Conservation (phyloP, 2,113 vertebrate species). For the Esox niger region DNA sequence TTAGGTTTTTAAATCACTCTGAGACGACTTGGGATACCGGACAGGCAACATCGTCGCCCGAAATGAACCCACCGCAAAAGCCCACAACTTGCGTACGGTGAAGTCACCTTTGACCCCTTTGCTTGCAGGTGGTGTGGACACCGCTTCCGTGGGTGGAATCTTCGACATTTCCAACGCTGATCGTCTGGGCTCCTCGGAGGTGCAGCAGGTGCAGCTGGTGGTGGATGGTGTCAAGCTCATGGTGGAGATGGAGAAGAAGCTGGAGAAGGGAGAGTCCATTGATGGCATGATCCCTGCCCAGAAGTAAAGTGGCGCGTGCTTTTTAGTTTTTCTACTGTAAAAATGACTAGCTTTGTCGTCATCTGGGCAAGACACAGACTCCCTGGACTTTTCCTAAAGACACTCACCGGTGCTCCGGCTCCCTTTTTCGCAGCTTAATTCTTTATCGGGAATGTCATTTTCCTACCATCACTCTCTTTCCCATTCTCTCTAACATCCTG, state of each 20-base stretch:
- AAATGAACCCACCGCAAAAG: no score
- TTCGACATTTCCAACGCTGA: slow-evolving; percentile 97
- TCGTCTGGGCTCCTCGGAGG: slow-evolving; percentile 92
- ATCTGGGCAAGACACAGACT: slow-evolving; percentile 19
- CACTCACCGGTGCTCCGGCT: slow-evolving; percentile 50
- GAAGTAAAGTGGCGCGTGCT: slow-evolving; percentile 77
- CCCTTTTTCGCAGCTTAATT: slow-evolving; percentile 23
- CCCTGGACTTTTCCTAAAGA: slow-evolving; percentile 45
- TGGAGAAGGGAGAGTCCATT: slow-evolving; percentile 89
- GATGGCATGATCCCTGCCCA: slow-evolving; percentile 95
- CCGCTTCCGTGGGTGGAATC: slow-evolving; percentile 87
- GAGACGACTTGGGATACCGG: no score
- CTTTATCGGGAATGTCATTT: slow-evolving; percentile 24
- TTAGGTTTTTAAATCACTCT: background rate
- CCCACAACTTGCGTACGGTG: no score
- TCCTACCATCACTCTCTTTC: slow-evolving; percentile 29
- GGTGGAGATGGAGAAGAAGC: slow-evolving; percentile 97
- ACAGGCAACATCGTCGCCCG: no score
- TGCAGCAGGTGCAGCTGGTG: slow-evolving; percentile 92
- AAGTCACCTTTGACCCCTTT: background rate
- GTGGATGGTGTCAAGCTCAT: slow-evolving; percentile 96
- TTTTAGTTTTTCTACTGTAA: slow-evolving; percentile 54
- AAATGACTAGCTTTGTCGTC: slow-evolving; percentile 54
- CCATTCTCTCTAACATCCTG: slow-evolving; percentile 70
- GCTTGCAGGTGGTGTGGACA: slow-evolving; percentile 88